Evolutionary conservation across 2,797 vertebrate species (phyloP).

Genomic region (Coilia nasus): DNA sequence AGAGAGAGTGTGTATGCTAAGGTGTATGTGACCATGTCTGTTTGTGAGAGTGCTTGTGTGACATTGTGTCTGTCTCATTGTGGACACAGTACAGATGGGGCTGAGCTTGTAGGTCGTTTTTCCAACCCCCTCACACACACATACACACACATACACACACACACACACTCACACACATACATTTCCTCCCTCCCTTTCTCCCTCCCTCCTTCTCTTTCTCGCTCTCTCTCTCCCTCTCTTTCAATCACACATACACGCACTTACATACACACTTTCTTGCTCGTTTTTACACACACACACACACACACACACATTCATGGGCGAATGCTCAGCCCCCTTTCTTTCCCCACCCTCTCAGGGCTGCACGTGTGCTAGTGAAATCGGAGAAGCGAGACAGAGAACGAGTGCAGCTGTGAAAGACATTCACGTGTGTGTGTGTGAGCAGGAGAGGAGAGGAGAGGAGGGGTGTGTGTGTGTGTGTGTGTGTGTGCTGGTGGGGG

Average conservation of each 20-base stretch:
- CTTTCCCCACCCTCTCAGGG: slow-evolving; percentile 29
- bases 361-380: slow-evolving; percentile 60
- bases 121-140: background rate
- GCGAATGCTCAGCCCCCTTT: slow-evolving; percentile 10
- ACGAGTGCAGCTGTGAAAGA: slow-evolving; percentile 71
- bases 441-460: slow-evolving; percentile 26
- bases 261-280: slow-evolving; percentile 15
- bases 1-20: background rate
- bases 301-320: slow-evolving; percentile 31
- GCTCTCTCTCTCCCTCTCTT: slow-evolving; percentile 5
- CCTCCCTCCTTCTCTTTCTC: slow-evolving; percentile 10
- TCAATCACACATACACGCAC: slow-evolving; percentile 30
- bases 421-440: slow-evolving; percentile 58
- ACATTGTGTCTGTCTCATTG: slow-evolving; percentile 17
- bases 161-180: slow-evolving; percentile 42
- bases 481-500: background rate
- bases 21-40: background rate
- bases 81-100: slow-evolving; percentile 10
- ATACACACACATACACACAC: background rate
- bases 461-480: background rate
- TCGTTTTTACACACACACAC: slow-evolving; percentile 25
- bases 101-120: background rate
- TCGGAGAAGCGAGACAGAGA: slow-evolving; percentile 61
- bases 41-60: background rate
- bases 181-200: slow-evolving; percentile 33